A percentile compares a stretch with the other conserved stretches of the same genome.
Conservation (phyloP, 2,113 vertebrate species). For the Microtus richardsoni region DNA sequence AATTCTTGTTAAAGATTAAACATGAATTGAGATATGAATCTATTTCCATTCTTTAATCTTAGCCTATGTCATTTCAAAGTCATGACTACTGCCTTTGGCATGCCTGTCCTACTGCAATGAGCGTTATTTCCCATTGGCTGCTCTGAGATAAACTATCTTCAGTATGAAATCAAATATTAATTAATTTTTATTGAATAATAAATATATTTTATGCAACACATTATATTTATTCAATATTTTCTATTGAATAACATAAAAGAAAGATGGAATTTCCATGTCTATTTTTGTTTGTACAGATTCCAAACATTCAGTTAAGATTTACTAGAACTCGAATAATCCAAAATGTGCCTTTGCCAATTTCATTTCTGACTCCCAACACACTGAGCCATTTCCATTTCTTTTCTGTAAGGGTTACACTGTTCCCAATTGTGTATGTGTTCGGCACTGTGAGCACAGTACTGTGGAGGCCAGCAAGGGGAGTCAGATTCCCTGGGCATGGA, state of each 20-base stretch:
- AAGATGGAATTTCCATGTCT: background rate
- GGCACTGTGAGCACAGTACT: background rate
- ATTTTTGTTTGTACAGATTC: background rate
- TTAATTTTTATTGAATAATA: background rate
- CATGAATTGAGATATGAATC: background rate
- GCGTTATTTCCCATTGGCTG: background rate
- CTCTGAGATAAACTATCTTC: background rate
- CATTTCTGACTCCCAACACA: background rate
- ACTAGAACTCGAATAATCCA: background rate
- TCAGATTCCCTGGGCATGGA: background rate
- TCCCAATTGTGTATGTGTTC: background rate
- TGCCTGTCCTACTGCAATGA: too few relatives aligned
- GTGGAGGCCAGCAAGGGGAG: background rate
- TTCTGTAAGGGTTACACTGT: background rate
- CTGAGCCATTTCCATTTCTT: background rate
- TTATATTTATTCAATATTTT: background rate
- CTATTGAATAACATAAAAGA: background rate
- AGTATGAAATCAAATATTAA: background rate
- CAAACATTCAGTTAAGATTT: background rate
- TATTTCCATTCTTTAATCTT: background rate
- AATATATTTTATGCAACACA: background rate
- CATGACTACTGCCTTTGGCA: background rate
- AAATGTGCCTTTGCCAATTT: background rate
- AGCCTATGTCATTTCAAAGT: constrained; percentile 1
- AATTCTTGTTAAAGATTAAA: constrained; percentile 16